phyloP scores from a whole-genome alignment of 2,797 vertebrate species.

The Todus mexicanus region DNA sequence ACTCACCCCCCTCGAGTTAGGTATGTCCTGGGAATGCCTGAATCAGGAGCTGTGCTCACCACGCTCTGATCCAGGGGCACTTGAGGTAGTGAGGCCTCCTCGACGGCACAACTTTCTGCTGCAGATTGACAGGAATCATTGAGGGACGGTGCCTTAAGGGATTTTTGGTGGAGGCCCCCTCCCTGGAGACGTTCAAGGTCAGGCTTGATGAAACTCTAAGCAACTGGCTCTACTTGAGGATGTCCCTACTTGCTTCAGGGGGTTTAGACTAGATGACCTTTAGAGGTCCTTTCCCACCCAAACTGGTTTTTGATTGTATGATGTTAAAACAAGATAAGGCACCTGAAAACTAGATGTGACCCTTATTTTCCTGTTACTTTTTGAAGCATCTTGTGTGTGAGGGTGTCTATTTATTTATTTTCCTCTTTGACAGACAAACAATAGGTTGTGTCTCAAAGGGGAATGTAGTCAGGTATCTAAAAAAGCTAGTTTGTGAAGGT shows the following conservation, averaged over 20 bases:
- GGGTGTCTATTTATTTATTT: too few relatives aligned
- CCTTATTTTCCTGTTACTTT: background rate
- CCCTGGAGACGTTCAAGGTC: too few relatives aligned
- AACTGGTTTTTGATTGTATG: too few relatives aligned
- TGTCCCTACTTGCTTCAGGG: too few relatives aligned
- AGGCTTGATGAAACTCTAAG: too few relatives aligned
- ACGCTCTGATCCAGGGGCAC: accelerated
- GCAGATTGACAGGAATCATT: background rate
- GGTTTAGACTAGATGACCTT: too few relatives aligned
- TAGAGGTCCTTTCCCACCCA: too few relatives aligned
- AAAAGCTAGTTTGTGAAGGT: background rate
- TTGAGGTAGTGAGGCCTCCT: too few relatives aligned
- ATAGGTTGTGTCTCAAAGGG: background rate
- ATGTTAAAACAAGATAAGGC: background rate
- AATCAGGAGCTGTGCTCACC: background rate
- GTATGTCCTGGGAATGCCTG: accelerated
- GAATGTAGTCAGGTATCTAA: background rate
- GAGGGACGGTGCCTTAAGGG: background rate
- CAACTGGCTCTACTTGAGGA: too few relatives aligned
- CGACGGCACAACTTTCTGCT: background rate
- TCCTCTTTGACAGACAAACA: background rate
- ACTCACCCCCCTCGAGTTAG: background rate
- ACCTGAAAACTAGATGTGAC: background rate
- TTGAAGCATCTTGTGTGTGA: background rate
- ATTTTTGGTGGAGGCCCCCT: too few relatives aligned